phyloP scores from a whole-genome alignment of 2,888 invertebrate species.

The Aphelenchoides bicaudatus region DNA sequence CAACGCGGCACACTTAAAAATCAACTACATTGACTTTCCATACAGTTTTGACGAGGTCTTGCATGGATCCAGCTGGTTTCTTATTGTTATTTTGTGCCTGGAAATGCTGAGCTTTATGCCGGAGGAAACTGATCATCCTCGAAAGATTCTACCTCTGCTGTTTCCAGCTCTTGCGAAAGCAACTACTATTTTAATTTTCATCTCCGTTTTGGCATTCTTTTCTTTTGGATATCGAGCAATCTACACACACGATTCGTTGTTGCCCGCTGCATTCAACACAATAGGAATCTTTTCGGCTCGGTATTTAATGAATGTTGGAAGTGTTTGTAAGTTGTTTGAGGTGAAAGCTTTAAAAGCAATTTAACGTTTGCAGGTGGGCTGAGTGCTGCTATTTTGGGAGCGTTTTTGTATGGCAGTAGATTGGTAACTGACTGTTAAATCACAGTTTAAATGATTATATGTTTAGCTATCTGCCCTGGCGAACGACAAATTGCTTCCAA shows the following conservation, averaged over 20 bases:
- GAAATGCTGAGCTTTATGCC: constrained; percentile 2
- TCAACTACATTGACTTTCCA: constrained; percentile 15
- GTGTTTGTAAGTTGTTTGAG: no score
- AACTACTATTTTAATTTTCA: no score
- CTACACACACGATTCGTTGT: not conserved
- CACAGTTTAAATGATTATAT: no score
- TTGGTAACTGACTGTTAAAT: constrained; percentile 24
- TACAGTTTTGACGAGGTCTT: not conserved
- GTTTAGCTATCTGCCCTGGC: not conserved
- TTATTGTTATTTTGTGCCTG: not conserved
- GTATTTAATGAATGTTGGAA: constrained; percentile 34
- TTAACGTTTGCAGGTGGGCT: constrained; percentile 35
- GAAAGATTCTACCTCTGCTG: constrained; percentile 4
- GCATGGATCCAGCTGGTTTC: not conserved
- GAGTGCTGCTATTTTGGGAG: constrained; percentile 28
- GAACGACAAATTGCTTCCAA: not conserved
- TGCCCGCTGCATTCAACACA: constrained; percentile 15
- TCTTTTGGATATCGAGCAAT: constrained; percentile 18
- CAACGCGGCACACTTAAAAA: constrained; percentile 26
- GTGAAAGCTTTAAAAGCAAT: no score
- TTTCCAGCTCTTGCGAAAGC: no score
- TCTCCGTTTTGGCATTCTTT: constrained; percentile 23
- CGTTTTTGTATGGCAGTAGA: constrained; percentile 29
- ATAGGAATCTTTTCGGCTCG: constrained; percentile 23
- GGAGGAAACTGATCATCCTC: constrained; percentile 12